Evolutionary conservation across 1,140 invertebrate genomes (phyloP).

Genomic region (Armadillidium nasatum): DNA sequence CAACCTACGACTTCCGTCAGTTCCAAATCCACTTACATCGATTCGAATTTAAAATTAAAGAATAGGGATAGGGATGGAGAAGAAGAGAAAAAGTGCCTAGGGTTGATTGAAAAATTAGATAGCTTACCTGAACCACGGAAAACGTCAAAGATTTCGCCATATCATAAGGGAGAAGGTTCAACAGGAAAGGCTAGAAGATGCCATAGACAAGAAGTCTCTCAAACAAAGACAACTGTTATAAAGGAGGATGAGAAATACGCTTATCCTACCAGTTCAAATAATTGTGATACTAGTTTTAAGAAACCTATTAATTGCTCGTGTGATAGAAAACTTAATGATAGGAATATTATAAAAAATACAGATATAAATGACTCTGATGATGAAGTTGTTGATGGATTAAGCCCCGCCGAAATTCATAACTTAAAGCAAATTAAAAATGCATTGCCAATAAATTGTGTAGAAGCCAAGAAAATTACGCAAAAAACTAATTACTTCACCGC

Average conservation of each 20-base stretch:
- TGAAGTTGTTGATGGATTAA: background rate
- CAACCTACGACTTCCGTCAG: constrained; percentile 15
- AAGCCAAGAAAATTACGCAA: constrained; percentile 33
- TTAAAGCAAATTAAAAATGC: background rate
- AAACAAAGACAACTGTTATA: background rate
- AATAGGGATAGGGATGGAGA: background rate
- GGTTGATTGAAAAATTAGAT: background rate
- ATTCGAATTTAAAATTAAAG: constrained; percentile 11
- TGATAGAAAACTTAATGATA: background rate
- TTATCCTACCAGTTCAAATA: constrained; percentile 10
- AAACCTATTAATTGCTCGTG: background rate
- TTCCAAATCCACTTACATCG: constrained; percentile 23
- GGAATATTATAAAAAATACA: constrained; percentile 16
- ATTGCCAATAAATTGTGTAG: constrained; percentile 25
- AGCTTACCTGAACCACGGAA: background rate
- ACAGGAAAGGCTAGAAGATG: background rate
- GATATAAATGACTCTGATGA: background rate
- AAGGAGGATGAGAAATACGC: background rate
- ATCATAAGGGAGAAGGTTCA: background rate
- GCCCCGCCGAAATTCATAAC: background rate
- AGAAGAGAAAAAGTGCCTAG: background rate
- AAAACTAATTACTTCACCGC: constrained; percentile 37
- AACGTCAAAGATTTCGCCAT: too few relatives aligned
- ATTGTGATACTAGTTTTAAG: constrained; percentile 13
- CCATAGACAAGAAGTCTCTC: background rate